A percentile compares a stretch with the other conserved stretches of the same genome.
phyloP scores from a whole-genome alignment of 2,888 invertebrate genomes.

The Iselma pallidipennis region DNA sequence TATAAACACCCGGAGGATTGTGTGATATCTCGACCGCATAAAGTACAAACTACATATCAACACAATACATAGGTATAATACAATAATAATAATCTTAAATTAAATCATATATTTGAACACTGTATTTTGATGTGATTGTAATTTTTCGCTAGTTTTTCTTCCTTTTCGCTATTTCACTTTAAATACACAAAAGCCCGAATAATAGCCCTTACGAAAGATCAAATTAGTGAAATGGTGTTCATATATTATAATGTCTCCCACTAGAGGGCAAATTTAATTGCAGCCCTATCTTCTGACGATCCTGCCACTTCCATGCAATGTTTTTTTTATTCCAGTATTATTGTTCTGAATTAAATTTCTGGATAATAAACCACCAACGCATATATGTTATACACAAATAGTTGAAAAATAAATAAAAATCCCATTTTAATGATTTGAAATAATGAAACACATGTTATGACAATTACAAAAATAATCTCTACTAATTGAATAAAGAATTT shows the following conservation, averaged over 20 bases:
- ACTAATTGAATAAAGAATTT: too few species aligned
- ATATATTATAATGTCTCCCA: background rate
- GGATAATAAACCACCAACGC: background rate
- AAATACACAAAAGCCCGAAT: background rate
- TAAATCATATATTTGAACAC: background rate
- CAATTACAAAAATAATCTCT: too few species aligned
- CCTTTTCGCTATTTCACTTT: too few species aligned
- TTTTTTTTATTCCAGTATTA: background rate
- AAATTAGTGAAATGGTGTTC: background rate
- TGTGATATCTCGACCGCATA: conserved; percentile 2
- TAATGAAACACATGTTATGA: too few species aligned
- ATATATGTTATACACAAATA: too few species aligned
- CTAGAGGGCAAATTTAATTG: background rate
- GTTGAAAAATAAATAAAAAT: too few species aligned
- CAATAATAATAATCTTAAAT: background rate
- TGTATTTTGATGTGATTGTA: background rate
- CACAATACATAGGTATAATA: background rate
- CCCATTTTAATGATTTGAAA: too few species aligned
- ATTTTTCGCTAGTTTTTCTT: too few species aligned
- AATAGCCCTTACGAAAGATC: background rate
- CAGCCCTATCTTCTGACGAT: background rate
- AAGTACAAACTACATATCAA: background rate
- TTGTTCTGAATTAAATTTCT: background rate
- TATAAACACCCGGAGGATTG: background rate
- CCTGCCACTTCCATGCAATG: background rate